Evolutionary conservation across 1,140 invertebrate species (phyloP).

Genomic region (Polypedilum vanderplanki): DNA sequence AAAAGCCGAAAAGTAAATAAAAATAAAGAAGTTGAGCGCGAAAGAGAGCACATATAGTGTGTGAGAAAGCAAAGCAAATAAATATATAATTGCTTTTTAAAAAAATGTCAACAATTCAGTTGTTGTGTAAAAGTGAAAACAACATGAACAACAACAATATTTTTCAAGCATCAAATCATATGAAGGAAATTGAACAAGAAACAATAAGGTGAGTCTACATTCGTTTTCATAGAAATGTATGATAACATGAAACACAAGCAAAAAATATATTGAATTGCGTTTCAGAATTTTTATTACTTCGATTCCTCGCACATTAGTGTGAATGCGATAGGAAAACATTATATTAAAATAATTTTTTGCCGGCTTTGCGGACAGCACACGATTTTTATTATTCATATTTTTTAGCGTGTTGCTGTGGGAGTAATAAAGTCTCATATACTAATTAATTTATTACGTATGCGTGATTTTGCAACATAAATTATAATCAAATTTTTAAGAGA

Average conservation of each 20-base stretch:
- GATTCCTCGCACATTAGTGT: neutral
- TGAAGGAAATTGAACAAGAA: conserved; percentile 23
- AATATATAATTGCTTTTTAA: neutral
- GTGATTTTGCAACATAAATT: neutral
- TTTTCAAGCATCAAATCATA: conserved; percentile 27
- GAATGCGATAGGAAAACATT: conserved; percentile 8
- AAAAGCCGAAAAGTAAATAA: neutral
- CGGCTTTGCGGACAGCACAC: conserved; percentile 11
- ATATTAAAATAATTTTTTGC: neutral
- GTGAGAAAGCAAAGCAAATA: neutral
- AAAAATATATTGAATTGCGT: conserved; percentile 6
- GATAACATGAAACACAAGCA: neutral
- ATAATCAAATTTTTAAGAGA: neutral
- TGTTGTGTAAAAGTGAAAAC: conserved; percentile 27
- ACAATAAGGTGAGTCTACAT: conserved; percentile 5
- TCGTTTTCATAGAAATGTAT: neutral
- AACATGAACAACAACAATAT: conserved; percentile 24
- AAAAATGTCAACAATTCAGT: conserved; percentile 24
- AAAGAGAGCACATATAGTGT: neutral
- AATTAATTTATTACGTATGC: conserved; percentile 22
- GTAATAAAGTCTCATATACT: neutral
- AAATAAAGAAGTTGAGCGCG: neutral
- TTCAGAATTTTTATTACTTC: neutral
- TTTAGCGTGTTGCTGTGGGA: neutral
- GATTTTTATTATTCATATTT: neutral